Evolutionary conservation across 2,888 invertebrate genomes (phyloP), one percentile per base, ranked within the genome.

Genomic region (Atrina japonica): DNA sequence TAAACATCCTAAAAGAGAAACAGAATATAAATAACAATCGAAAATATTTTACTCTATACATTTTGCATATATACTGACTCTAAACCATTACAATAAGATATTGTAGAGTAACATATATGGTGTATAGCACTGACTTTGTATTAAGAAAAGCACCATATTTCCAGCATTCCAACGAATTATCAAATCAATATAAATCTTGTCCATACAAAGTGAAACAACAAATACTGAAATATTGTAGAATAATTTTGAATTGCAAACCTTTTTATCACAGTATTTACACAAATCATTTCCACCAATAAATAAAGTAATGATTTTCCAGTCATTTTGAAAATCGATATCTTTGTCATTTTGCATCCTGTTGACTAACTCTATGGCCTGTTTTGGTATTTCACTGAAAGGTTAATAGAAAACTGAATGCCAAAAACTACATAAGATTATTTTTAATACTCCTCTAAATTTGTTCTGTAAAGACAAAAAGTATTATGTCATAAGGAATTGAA

Each of bases 241-340:
- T n/a, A n/a, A n/a, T n/a, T n/a, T n/a, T n/a, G n/a, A n/a, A n/a
- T n/a, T n/a, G n/a, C n/a, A n/a, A 66, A 86, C 87, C 80, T 72
- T 76, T 25, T 84, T 79, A 1, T 83, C 72, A 78, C 89, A 89
- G 61, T 70, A 87, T 29, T 77, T 76, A 66, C 89, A 89, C 7
- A 89, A 78, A 75, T 89, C 88, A 71, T 89, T 89, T 50, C 84
- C 88, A 3, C 89, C 89, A 21, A 88, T 81, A 50, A 89, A 87
- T 41, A 89, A 27, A 0, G 88, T 89, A 61, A 89, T 82, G 7
- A 89, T 60, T 75, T 89, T 89, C 89, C 89, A 89, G 75, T 89
- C 88, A 47, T 87, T 82, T 5, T 79, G 74, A 56, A 84, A 82
- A 70, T 88, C 83, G 3, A 89, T 72, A 6, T 66, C 63, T 9